phyloP scores from a whole-genome alignment of 2,797 vertebrate genomes.

The Spondyliosoma cantharus region DNA sequence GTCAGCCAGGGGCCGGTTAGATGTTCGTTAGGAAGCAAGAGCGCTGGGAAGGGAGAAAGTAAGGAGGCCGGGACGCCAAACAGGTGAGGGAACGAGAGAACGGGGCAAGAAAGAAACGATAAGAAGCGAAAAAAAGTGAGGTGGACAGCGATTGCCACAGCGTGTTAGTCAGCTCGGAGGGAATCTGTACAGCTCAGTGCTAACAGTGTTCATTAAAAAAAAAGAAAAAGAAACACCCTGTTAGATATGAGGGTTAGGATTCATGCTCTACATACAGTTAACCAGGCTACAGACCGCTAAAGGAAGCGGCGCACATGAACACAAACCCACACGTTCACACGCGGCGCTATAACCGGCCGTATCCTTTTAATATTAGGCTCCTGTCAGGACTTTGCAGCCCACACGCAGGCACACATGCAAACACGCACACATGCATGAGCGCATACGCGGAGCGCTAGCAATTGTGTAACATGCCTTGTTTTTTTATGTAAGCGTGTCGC shows the following conservation, averaged over 20 bases:
- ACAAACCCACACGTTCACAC: constrained; percentile 33
- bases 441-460: constrained; percentile 37
- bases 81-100: constrained; percentile 16
- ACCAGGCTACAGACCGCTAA: constrained; percentile 36
- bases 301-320: constrained; percentile 18
- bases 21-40: constrained; percentile 21
- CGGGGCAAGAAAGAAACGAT: background rate
- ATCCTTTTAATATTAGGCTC: constrained; percentile 62
- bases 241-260: constrained; percentile 56
- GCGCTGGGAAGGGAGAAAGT: background rate
- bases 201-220: constrained; percentile 26
- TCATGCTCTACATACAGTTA: constrained; percentile 28
- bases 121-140: constrained; percentile 1
- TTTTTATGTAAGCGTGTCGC: constrained; percentile 81
- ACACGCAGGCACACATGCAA: constrained; percentile 56
- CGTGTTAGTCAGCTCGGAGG: constrained; percentile 23
- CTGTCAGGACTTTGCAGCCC: constrained; percentile 59
- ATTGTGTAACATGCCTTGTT: constrained; percentile 79
- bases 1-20: background rate
- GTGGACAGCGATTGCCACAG: constrained; percentile 1
- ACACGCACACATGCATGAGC: constrained; percentile 3
- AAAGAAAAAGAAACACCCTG: constrained; percentile 3
- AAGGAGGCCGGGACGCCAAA: constrained; percentile 19
- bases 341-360: constrained; percentile 35
- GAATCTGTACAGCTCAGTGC: constrained; percentile 1